Percentiles rank a stretch among this genome's conserved stretches.
phyloP scores from a whole-genome alignment of 2,888 invertebrate species.

The Trachelus troglodyta region DNA sequence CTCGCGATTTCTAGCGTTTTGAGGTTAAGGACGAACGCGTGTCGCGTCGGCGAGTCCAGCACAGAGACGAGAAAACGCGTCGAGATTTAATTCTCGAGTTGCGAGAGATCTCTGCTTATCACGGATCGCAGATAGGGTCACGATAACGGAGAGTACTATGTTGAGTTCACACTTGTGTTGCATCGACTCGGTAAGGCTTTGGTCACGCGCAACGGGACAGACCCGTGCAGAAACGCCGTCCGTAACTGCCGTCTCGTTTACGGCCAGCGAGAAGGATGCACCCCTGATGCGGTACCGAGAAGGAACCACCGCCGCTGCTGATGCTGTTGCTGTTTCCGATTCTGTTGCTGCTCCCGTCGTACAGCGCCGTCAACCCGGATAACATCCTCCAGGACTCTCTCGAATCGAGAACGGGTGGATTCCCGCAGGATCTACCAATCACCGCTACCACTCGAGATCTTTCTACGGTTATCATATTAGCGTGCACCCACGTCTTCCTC shows the following conservation, averaged over 20 bases:
- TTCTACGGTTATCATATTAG: conserved; percentile 4
- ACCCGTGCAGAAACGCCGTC: conserved; percentile 1
- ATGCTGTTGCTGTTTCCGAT: conserved; percentile 13
- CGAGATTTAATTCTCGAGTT: background rate
- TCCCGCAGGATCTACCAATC: conserved; percentile 3
- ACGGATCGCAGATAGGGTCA: background rate
- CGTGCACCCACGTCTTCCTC: background rate
- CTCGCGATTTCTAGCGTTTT: background rate
- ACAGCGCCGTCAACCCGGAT: background rate
- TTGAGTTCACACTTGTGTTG: conserved; percentile 24
- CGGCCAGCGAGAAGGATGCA: background rate
- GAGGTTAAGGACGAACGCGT: background rate
- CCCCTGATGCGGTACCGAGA: conserved; percentile 2
- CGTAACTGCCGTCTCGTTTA: background rate
- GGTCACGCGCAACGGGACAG: conserved; percentile 42
- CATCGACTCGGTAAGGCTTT: conserved; percentile 38
- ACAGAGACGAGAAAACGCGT: background rate
- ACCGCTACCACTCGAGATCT: background rate
- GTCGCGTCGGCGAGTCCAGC: background rate
- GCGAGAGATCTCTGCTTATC: background rate
- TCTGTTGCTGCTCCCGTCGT: conserved; percentile 12
- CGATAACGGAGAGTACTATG: background rate
- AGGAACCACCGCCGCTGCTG: conserved; percentile 9
- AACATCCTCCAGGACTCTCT: conserved; percentile 2
- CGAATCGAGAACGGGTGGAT: background rate